Percentiles rank a stretch among this genome's conserved stretches.
Evolutionary conservation across 1,140 invertebrate species (phyloP).

Genomic region (Xylocopa sonorina): DNA sequence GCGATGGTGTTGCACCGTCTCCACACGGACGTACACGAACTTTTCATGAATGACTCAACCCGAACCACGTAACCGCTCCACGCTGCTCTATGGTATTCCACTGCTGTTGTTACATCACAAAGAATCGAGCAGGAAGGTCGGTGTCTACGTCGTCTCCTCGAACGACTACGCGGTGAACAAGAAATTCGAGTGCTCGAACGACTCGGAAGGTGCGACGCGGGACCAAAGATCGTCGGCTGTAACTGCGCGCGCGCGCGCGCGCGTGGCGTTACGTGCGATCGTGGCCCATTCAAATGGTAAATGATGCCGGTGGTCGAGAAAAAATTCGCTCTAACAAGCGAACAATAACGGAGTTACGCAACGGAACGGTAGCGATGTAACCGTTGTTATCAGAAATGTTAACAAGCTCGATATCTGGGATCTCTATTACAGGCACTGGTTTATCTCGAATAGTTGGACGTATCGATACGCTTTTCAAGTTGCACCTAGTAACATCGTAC

Average conservation of each 20-base stretch:
- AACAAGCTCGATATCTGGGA: conserved; percentile 32
- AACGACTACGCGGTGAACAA: background rate
- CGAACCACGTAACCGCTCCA: conserved; percentile 6
- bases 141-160: background rate
- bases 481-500: too few species aligned
- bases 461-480: too few species aligned
- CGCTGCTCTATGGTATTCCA: too few species aligned
- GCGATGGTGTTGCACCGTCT: background rate
- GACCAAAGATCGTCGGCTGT: background rate
- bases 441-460: background rate
- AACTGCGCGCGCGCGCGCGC: too few species aligned
- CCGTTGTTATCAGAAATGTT: conserved; percentile 38
- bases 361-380: conserved; percentile 5
- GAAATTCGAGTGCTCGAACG: background rate
- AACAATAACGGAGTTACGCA: conserved; percentile 28
- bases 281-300: background rate
- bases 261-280: background rate
- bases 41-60: conserved; percentile 32
- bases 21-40: background rate
- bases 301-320: background rate
- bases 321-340: background rate
- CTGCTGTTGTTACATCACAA: conserved; percentile 3
- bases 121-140: conserved; percentile 18
- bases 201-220: background rate
- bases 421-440: background rate